A percentile compares a stretch with the other conserved stretches of the same genome.
Conservation (phyloP, 2,797 vertebrate species). For the Ispidina picta region DNA sequence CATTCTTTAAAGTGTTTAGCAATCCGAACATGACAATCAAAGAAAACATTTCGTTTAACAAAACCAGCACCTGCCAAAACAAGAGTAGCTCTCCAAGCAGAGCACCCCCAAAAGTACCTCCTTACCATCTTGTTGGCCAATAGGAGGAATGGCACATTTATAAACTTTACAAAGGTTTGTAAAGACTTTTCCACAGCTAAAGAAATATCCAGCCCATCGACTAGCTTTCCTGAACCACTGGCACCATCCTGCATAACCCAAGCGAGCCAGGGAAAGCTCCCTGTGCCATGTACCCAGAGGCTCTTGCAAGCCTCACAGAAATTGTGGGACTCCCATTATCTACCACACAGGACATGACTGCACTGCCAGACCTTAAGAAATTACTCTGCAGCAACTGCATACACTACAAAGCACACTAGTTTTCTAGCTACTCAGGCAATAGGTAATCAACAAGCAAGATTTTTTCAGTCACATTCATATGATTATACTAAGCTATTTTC, state of each 20-base stretch:
- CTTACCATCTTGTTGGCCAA: background rate
- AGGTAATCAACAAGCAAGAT: background rate
- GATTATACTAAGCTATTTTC: background rate
- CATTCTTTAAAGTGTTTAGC: background rate
- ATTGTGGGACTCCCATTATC: accelerated
- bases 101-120: background rate
- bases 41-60: background rate
- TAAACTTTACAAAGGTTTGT: background rate
- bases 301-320: no score
- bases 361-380: accelerated
- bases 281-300: accelerated
- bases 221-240: background rate
- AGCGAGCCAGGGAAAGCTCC: background rate
- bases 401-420: accelerated
- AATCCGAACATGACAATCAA: no score
- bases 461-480: background rate
- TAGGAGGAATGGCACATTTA: background rate
- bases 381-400: background rate
- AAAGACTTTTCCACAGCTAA: background rate
- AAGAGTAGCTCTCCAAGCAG: accelerated
- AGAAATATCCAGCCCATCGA: accelerated
- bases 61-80: background rate
- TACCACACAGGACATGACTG: accelerated
- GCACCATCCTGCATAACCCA: accelerated
- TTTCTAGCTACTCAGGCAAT: background rate